phyloP scores from a whole-genome alignment of 2,888 invertebrate species.

The Ligdia adustata region DNA sequence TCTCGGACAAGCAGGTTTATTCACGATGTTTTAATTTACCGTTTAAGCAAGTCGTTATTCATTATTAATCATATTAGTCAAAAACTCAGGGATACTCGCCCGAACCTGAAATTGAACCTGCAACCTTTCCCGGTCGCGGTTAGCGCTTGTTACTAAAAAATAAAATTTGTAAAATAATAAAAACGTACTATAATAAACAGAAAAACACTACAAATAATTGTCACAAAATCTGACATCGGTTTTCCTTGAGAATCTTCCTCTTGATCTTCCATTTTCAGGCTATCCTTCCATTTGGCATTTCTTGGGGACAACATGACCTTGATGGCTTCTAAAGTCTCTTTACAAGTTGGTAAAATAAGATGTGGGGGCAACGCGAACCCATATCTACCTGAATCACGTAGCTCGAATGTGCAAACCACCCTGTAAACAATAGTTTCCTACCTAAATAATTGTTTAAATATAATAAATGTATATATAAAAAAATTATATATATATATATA shows the following conservation, averaged over 20 bases:
- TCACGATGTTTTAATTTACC: too few relatives aligned
- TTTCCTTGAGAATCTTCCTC: conserved; percentile 14
- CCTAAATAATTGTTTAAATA: too few relatives aligned
- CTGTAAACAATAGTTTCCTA: conserved; percentile 36
- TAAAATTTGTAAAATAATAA: conserved; percentile 33
- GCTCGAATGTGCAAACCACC: conserved; percentile 87
- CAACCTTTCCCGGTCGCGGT: too few relatives aligned
- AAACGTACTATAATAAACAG: conserved; percentile 56
- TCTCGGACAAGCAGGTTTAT: too few relatives aligned
- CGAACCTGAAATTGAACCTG: too few relatives aligned
- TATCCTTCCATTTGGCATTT: neutral
- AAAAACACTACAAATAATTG: conserved; percentile 46
- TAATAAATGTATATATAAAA: too few relatives aligned
- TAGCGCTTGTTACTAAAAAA: too few relatives aligned
- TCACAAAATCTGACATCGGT: conserved; percentile 39
- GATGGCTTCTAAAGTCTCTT: conserved; percentile 84
- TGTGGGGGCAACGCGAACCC: conserved; percentile 87
- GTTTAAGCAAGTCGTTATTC: too few relatives aligned
- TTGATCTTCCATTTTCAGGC: neutral
- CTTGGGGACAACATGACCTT: conserved; percentile 45
- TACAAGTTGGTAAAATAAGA: conserved; percentile 85
- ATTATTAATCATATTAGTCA: too few relatives aligned
- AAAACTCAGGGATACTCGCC: too few relatives aligned
- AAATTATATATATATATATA: too few relatives aligned
- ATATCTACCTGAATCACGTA: conserved; percentile 83